Evolutionary conservation across 2,113 vertebrate species (phyloP), one percentile per base, ranked within the genome.

Genomic region (Eudyptes chrysolophus): DNA sequence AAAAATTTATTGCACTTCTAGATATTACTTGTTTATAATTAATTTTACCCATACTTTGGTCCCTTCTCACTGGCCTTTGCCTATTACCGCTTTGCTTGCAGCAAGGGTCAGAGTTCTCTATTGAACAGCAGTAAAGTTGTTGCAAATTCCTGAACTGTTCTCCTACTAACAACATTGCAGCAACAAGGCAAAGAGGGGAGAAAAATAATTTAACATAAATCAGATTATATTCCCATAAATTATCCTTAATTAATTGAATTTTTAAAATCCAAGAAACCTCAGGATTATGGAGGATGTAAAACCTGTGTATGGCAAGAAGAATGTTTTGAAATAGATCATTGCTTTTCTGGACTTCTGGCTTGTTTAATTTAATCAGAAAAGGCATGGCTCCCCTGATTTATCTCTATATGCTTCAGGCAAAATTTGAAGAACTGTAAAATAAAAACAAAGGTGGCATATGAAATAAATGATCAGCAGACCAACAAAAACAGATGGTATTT

Each of bases 371-470:
- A 85, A 92, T 79, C 64, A 81, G 78, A 74, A 90, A 94, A 94
- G 65, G 54, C 84, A 72, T 15, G 16, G 78, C 36, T 76, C 26
- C 69, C 51, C 54, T 70, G 64, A 85, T 66, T 81, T 80, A 48
- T 51, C 65, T 81, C 75, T 60, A 2, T 15, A 26, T 16, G 83
- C 65, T 92, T 48, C 68, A 66, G 84, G 89, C 68, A 89, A 88
- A 91, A 68, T 87, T 36, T 87, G 66, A 90, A 93, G 51, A 84
- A 81, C 52, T n/a, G 2, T 66, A 94, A 90, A 96, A 88, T 71
- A 72, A 85, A 95, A 96, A 51, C 54, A 94, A 89, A 92, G 80
- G 81, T 78, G 42, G 46, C 49, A 81, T 80, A 95, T 86, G 48
- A 88, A 90, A 88, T 80, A 94, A 77, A 86, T 52, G 32, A 90